Evolutionary conservation across 1,140 invertebrate genomes (phyloP), one percentile per base, ranked within the genome.

Genomic region (Leguminivora glycinivorella): DNA sequence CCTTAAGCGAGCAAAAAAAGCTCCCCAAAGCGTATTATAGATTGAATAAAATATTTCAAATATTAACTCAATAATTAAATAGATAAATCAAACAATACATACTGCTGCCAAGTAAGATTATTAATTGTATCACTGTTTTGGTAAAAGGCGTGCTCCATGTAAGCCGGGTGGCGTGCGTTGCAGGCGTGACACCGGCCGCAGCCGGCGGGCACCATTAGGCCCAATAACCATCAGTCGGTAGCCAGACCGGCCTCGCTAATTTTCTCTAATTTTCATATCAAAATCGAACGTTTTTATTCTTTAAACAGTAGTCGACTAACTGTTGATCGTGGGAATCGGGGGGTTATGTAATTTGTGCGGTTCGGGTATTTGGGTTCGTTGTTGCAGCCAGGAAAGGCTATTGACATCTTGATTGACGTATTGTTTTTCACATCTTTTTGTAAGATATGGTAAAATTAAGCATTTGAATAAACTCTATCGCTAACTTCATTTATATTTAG

Each of bases 191-290:
- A 84, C 70, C 73, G 79, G 69, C 75, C 78, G 73, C 69, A 76
- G 81, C 87, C 88, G 79, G 79, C 73, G 84, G 88, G 84, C 88
- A 82, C 82, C 75, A 90, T 90, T 88, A 89, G 73, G 77, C 74
- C 83, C 88, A 89, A 87, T 90, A 90, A 90, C 86, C 82, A 87
- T 87, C 88, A 84, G 84, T 69, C 87, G 79, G 88, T 90, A 90
- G 88, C 81, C 73, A 75, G 71, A 67, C 74, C 34, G 63, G 71
- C 74, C 78, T 83, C 80, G 81, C 82, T 90, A 90, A 90, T 90
- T 89, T 89, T 89, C 85, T 84, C 84, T 89, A 89, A 90, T 90
- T 90, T 90, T 90, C 88, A 83, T 88, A 90, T 89, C 88, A 90
- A 86, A 90, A 83, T 74, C 82, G 78, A 82, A 79, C 84, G 81